Evolutionary conservation across 2,113 vertebrate species (phyloP), one percentile per base, ranked within the genome.

Genomic region (Eurystomus gularis): DNA sequence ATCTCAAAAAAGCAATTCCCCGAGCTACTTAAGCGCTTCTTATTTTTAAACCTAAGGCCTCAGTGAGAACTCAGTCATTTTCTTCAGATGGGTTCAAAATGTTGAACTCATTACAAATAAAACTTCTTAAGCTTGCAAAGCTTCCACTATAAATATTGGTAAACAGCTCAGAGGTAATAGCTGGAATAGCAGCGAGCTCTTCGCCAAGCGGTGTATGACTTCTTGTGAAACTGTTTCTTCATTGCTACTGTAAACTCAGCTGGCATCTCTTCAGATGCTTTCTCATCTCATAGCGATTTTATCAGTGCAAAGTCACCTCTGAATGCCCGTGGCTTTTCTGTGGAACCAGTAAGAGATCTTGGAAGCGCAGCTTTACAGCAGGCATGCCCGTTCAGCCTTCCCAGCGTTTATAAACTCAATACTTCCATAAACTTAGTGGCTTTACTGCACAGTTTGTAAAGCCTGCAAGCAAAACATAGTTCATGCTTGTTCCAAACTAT

Each of bases 61-160:
- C 40, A 57, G 35, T 49, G 57, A 82, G 49, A 89, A 79, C 10
- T 65, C 52, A 37, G 17, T 60, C 33, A 57, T 75, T 86, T 88
- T 78, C 75, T 86, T 86, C 72, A 39, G n/a, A 69, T 11, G 40
- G 52, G 48, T 65, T 89, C 76, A 93, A 90, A 96, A 83, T 11
- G 60, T 55, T 90, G 80, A 90, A 90, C 33, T 86, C 83, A 26
- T 35, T 40, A 93, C 79, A 95, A 92, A 88, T 25, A 64, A 79
- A 93, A 96, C 83, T 89, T 55, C 52, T 84, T 87, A 76, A 76
- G 72, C 58, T 69, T 78, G 52, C 83, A 76, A 79, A 89, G 86
- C 83, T 95, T 44, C 86, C 40, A 79, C 66, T 85, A 1, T 91
- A 93, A 94, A 93, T 82, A 91, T 96, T 85, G 94, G 91, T 94